Conservation (phyloP, 2,113 vertebrate species). For the Microcebus jonahi region DNA sequence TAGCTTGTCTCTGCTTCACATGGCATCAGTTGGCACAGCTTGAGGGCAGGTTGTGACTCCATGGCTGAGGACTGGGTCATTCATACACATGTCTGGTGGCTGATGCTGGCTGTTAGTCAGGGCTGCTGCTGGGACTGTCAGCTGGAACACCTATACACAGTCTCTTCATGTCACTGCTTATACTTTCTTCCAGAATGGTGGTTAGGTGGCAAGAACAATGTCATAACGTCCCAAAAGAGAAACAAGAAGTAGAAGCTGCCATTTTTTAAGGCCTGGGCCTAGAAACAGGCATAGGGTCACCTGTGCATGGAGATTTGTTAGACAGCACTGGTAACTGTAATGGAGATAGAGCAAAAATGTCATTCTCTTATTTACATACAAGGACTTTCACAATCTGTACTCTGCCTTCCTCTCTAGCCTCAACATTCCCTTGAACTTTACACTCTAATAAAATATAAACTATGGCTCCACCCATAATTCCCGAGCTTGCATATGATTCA, state of each 20-base stretch:
- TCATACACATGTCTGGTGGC: rapidly evolving
- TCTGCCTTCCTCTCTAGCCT: background rate
- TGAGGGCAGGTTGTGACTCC: background rate
- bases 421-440: background rate
- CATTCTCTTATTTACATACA: background rate
- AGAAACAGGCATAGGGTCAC: background rate
- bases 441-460: background rate
- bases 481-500: background rate
- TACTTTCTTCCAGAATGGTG: background rate
- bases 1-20: background rate
- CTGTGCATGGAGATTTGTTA: background rate
- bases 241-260: background rate
- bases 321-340: background rate
- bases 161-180: background rate
- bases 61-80: background rate
- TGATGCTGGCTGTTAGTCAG: background rate
- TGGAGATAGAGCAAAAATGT: background rate
- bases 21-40: background rate
- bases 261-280: background rate
- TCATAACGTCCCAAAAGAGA: background rate
- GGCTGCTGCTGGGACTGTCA: background rate
- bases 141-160: background rate
- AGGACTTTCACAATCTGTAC: background rate
- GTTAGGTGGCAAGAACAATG: background rate
- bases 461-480: background rate